These are phyloP conservation scores for Galagoides demidoff DNA, from an alignment of 2,797 vertebrate genomes.

Conservation along the genomic window DNA sequence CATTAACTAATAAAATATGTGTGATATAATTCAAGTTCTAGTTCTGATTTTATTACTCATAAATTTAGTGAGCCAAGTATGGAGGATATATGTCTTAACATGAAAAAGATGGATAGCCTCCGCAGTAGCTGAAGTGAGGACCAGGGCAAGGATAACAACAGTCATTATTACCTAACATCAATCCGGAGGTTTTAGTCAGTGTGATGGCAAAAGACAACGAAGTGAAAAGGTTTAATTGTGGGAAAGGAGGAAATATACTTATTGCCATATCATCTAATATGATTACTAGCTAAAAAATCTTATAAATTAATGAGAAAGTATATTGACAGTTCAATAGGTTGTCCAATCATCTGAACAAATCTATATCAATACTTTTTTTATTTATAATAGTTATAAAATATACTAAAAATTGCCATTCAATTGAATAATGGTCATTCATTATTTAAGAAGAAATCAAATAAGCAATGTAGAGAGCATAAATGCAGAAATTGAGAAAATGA, in stretches of 20 bases:
- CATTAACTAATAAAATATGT: neutral
- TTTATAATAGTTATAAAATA: neutral
- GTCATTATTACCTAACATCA: neutral
- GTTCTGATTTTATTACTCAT: neutral
- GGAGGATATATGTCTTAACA: neutral
- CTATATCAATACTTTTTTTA: neutral
- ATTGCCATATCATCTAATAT: neutral
- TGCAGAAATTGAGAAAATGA: constrained; percentile 17
- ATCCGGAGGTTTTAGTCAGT: neutral
- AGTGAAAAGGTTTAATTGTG: neutral
- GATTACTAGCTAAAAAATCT: neutral
- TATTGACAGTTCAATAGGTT: neutral
- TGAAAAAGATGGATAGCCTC: neutral
- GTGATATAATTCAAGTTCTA: neutral
- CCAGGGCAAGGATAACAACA: neutral
- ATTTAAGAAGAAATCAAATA: neutral
- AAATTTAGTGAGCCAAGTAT: neutral
- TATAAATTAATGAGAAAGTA: neutral
- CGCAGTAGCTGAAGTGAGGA: neutral
- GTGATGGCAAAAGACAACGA: neutral
- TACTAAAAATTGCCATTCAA: neutral
- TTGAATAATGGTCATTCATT: neutral
- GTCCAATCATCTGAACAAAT: neutral
- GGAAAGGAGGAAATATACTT: neutral
- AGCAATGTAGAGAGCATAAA: neutral